phyloP scores from a whole-genome alignment of 2,888 invertebrate genomes.

The Athalia rosae region DNA sequence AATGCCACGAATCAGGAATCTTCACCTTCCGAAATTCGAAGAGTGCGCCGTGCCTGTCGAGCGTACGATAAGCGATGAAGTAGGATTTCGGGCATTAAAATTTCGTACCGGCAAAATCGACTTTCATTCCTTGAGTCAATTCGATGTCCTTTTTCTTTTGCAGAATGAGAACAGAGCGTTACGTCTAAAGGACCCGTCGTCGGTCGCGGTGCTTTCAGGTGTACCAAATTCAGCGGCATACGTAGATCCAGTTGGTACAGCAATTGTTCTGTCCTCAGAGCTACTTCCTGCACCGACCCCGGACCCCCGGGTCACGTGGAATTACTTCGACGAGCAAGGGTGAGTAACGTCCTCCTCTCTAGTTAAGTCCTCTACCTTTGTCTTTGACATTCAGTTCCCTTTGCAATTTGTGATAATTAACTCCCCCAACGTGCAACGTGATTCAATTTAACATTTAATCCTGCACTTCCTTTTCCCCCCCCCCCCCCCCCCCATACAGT shows the following conservation, averaged over 20 bases:
- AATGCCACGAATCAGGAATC: background rate
- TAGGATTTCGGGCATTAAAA: no score
- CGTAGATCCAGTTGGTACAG: constrained; percentile 68
- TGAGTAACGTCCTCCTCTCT: constrained; percentile 52
- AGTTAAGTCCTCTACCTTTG: constrained; percentile 2
- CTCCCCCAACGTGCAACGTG: background rate
- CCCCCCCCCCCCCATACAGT: background rate
- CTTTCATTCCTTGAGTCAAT: background rate
- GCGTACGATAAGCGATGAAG: no score
- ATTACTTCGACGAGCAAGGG: constrained; percentile 89
- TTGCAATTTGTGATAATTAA: background rate
- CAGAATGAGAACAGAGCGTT: constrained; percentile 92
- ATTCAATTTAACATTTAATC: background rate
- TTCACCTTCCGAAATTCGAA: background rate
- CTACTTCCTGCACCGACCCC: constrained; percentile 68
- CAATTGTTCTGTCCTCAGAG: constrained; percentile 69
- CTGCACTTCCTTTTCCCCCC: background rate
- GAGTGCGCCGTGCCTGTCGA: no score
- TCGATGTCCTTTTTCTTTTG: constrained; percentile 55
- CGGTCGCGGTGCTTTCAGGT: constrained; percentile 73
- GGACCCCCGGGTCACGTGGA: constrained; percentile 78
- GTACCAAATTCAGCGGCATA: constrained; percentile 68
- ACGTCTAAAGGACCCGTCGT: constrained; percentile 78
- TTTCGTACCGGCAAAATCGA: background rate
- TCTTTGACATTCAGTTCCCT: background rate